Conservation (phyloP, 2,797 vertebrate species). For the Sylvilagus floridanus region DNA sequence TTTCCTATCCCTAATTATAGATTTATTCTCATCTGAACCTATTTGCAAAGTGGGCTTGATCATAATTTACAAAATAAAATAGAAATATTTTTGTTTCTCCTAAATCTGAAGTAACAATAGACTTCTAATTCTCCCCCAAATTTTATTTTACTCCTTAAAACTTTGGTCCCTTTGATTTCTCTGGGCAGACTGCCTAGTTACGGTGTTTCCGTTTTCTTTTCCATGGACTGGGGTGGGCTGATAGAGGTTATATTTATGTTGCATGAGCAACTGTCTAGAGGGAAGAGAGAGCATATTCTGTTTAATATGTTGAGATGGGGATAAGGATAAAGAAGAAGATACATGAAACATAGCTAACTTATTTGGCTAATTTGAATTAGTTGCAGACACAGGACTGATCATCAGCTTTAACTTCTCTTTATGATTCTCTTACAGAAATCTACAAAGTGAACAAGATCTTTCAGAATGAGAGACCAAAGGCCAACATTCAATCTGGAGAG, state of each 20-base stretch:
- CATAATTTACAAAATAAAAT: background rate
- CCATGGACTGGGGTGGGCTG: background rate
- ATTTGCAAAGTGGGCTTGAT: background rate
- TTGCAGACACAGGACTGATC: background rate
- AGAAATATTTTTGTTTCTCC: background rate
- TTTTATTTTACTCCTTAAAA: constrained; percentile 33
- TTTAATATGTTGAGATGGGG: background rate
- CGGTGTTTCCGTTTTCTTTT: background rate
- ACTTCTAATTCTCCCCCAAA: background rate
- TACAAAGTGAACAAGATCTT: background rate
- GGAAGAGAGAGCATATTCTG: background rate
- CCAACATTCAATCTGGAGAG: background rate
- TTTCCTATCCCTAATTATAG: background rate
- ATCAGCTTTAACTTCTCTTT: background rate
- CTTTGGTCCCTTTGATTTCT: background rate
- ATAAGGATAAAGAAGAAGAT: background rate
- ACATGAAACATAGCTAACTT: background rate
- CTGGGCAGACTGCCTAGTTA: background rate
- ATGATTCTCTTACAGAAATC: background rate
- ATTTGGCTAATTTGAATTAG: background rate
- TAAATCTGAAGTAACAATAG: background rate
- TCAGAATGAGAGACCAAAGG: background rate
- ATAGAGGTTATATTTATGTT: constrained; percentile 7
- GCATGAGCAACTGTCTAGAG: background rate
- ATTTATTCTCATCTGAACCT: background rate